Base-by-base conservation (phyloP, 30 jellyfish, hydroid and myxozoan genomes). In the Rhopilema esculentum region DNA sequence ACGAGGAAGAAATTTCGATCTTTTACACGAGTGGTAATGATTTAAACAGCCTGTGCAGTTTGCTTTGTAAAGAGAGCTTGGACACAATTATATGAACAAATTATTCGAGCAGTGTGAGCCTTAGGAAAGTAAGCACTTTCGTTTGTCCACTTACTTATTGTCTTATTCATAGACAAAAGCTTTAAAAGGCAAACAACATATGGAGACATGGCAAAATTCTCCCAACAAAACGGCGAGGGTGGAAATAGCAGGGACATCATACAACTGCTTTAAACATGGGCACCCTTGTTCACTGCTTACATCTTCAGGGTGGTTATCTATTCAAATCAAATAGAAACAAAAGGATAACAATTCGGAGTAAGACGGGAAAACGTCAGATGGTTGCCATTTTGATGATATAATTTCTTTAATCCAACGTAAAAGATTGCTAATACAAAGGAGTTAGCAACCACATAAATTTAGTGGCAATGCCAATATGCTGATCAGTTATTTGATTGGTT, bases 191-290 rank as follows among this genome's bases (percentile, higher is more conserved):
- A 85, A 85, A 85, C 94, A 85, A 85, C 94, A 85, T 78, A 85
- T 85, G 94, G 88, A 78, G 86, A 73, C 75, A 74, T 85, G 30
- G 88, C 88, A 33, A 85, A 75, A 85, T 85, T 85, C 94, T 85
- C 94, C 94, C 94, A 85, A 67, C 88, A 85, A 85, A 85, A 85
- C 94, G 94, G 94, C 94, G 94, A 85, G 94, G 94, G 79, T 61
- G 74, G 94, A 75, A 85, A 85, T 85, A 57, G 68, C 70, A 73
- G 88, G 94, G 94, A 40, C 88, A 61, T 68, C 78, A 72, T 21
- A 73, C 48, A 72, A 73, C 52, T 49, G 83, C 85, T 63, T 23
- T 67, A 49, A 21, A 68, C 48, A 16, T 84, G 82, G 83, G 27
- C 92, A 84, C 86, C 88, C 94, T 76, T 85, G 24, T 85, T 85